Conservation (phyloP, 2,797 vertebrate genomes). For the Euphonia xanthogaster region DNA sequence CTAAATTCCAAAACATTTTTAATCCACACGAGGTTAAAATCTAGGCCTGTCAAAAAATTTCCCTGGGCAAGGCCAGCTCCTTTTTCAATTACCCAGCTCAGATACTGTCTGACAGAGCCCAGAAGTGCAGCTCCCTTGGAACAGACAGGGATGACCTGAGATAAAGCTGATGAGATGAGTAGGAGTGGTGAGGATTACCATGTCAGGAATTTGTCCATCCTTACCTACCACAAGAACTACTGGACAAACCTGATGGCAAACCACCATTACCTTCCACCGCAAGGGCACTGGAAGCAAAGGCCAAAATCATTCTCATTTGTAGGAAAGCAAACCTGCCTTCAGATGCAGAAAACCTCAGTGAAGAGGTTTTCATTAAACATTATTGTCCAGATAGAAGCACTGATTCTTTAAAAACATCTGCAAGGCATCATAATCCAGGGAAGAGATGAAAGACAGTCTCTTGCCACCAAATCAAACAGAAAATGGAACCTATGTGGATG, state of each 20-base stretch:
- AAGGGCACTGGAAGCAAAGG: neutral
- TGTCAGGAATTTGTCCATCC: neutral
- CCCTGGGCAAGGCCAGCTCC: neutral
- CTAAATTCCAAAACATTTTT: neutral
- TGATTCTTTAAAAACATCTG: neutral
- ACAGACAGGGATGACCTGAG: neutral
- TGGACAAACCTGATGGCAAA: neutral
- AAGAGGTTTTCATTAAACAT: neutral
- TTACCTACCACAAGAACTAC: neutral
- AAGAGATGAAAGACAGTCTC: neutral
- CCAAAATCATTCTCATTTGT: neutral
- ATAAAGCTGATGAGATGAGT: accelerated
- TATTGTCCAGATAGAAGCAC: neutral
- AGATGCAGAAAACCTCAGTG: neutral
- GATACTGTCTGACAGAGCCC: neutral
- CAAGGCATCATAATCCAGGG: neutral
- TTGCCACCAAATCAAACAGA: neutral
- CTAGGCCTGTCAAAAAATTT: neutral
- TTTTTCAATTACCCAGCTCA: neutral
- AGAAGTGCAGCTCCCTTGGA: neutral
- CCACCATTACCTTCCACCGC: neutral
- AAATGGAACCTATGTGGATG: neutral
- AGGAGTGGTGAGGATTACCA: accelerated
- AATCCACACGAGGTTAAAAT: accelerated
- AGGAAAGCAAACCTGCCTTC: neutral